These are phyloP conservation scores for Montipora capricornis DNA, from an alignment of 64 coral and sea anemone genomes.

Conservation along the genomic window DNA sequence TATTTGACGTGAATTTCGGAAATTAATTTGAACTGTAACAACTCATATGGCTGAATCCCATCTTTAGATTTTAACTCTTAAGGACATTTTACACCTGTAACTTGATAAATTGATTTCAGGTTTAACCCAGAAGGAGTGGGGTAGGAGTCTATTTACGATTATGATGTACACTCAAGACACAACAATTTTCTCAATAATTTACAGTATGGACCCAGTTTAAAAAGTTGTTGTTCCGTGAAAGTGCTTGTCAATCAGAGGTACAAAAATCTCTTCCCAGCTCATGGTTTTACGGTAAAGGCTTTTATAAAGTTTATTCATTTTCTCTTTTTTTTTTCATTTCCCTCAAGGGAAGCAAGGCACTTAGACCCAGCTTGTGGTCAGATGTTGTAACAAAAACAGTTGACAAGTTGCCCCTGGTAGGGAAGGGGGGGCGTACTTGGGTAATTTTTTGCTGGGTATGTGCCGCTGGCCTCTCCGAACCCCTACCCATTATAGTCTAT, in stretches of 20 bases:
- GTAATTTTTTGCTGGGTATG: no score
- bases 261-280: slow-evolving; percentile 28
- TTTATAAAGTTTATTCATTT: slow-evolving; percentile 29
- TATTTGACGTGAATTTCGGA: no score
- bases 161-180: slow-evolving; percentile 9
- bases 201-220: slow-evolving; percentile 9
- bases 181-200: not conserved
- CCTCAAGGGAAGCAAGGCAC: slow-evolving; percentile 1
- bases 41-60: no score
- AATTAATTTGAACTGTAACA: no score
- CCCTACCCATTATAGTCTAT: no score
- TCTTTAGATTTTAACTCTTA: no score
- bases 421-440: no score
- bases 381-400: slow-evolving; percentile 50
- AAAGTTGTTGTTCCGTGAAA: slow-evolving; percentile 25
- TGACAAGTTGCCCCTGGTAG: not conserved
- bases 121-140: not conserved
- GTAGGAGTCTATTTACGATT: slow-evolving; percentile 20
- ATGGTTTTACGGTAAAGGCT: slow-evolving; percentile 14
- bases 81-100: no score
- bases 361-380: slow-evolving; percentile 41
- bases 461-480: no score
- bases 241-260: slow-evolving; percentile 24
- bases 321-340: not conserved
- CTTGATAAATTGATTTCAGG: no score